phyloP scores from a whole-genome alignment of 2,888 invertebrate genomes.

The Melangyna quadrimaculata region DNA sequence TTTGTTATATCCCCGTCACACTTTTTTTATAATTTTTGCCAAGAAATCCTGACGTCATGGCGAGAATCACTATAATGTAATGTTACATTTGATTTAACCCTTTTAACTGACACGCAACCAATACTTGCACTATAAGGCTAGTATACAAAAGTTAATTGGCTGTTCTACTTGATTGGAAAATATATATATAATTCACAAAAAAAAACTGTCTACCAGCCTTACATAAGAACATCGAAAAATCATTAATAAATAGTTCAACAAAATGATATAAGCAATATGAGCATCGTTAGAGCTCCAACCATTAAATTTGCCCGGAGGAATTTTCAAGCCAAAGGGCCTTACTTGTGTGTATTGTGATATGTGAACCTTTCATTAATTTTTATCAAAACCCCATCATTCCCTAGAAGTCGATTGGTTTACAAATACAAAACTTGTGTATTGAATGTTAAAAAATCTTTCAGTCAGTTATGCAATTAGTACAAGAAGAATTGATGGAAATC shows the following conservation, averaged over 20 bases:
- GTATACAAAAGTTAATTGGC: no score
- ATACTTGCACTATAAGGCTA: no score
- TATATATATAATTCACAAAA: no score
- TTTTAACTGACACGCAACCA: no score
- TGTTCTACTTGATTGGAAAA: background rate
- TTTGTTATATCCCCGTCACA: no score
- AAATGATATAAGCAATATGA: background rate
- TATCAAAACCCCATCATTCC: background rate
- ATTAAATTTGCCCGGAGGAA: slow-evolving; percentile 9
- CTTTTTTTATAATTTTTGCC: no score
- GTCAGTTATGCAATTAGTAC: background rate
- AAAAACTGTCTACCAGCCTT: background rate
- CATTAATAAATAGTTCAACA: background rate
- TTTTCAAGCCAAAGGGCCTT: background rate
- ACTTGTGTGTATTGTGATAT: no score
- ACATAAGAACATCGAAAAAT: background rate
- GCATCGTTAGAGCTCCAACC: background rate
- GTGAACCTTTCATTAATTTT: slow-evolving; percentile 2
- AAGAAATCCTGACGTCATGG: no score
- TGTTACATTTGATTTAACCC: no score
- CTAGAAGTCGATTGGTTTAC: background rate
- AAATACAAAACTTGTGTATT: background rate
- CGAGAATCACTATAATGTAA: no score
- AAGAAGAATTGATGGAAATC: background rate
- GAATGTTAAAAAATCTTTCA: background rate